These are phyloP conservation scores for Chloropsis hardwickii DNA, from an alignment of 2,113 vertebrate species.

Conservation along the genomic window DNA sequence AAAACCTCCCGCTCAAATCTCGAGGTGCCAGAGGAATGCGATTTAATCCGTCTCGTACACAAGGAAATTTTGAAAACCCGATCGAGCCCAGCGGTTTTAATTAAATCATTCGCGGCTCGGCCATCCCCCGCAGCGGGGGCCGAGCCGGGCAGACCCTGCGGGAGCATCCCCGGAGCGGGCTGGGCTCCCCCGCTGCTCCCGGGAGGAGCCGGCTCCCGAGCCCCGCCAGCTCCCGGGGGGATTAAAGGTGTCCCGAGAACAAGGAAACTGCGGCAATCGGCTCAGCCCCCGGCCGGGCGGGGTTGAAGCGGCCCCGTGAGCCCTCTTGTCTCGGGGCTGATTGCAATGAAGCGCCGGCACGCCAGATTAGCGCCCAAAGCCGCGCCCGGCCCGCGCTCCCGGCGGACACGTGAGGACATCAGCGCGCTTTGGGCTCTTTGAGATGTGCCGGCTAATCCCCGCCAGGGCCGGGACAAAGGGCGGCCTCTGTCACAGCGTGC, in stretches of 20 bases:
- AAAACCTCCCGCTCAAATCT: background rate
- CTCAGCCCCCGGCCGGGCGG: background rate
- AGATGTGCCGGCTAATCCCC: slow-evolving; percentile 26
- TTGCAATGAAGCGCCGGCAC: background rate
- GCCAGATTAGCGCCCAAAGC: background rate
- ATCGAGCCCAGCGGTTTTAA: background rate
- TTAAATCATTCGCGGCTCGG: background rate
- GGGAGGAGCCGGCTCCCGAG: background rate
- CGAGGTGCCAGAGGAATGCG: background rate
- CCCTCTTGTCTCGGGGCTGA: background rate
- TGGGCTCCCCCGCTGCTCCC: background rate
- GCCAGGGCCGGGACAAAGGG: background rate
- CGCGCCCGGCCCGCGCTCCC: background rate
- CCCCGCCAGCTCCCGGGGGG: background rate
- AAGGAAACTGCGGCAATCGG: background rate
- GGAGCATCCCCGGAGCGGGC: background rate
- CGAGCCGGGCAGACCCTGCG: background rate
- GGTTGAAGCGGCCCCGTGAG: background rate
- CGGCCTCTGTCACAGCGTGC: background rate
- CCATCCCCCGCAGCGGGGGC: background rate
- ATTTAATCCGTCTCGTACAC: background rate
- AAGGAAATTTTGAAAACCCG: background rate
- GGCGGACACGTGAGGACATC: background rate
- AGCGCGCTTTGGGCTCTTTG: slow-evolving; percentile 61
- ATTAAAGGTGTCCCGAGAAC: slow-evolving; percentile 44